Evolutionary conservation across 2,888 invertebrate species (phyloP).

Genomic region (Spisula subtruncata): DNA sequence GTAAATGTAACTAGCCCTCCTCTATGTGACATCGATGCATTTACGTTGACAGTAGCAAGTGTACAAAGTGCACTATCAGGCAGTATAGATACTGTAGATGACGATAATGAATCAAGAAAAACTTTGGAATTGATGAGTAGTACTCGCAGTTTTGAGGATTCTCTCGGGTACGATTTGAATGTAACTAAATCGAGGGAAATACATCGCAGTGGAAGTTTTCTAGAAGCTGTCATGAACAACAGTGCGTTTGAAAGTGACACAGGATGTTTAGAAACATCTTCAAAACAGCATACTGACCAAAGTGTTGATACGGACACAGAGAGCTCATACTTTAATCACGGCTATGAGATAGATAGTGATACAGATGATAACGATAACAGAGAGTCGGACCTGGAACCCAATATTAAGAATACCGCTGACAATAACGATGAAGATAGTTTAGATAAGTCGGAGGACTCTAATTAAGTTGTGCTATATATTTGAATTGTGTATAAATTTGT

Average conservation of each 20-base stretch:
- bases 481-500: not conserved
- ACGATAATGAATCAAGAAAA: not conserved
- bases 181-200: not conserved
- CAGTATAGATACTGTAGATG: not conserved
- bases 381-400: not conserved
- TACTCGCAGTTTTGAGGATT: slow-evolving; percentile 10
- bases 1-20: not conserved
- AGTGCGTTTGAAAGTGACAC: not conserved
- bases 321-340: slow-evolving; percentile 38
- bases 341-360: slow-evolving; percentile 32
- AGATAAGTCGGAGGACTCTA: not conserved
- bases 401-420: not conserved
- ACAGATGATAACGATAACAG: not conserved
- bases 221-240: slow-evolving; percentile 36
- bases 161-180: not conserved
- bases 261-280: not conserved
- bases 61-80: slow-evolving; percentile 19
- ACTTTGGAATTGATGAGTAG: not conserved
- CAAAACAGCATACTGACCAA: not conserved
- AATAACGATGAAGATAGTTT: not conserved
- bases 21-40: slow-evolving; percentile 7
- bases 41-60: slow-evolving; percentile 38
- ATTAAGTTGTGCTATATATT: not conserved
- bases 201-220: slow-evolving; percentile 33
- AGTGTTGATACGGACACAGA: slow-evolving; percentile 27